Conservation (phyloP, 2,888 invertebrate species). For the Zaprionus lineosus region DNA sequence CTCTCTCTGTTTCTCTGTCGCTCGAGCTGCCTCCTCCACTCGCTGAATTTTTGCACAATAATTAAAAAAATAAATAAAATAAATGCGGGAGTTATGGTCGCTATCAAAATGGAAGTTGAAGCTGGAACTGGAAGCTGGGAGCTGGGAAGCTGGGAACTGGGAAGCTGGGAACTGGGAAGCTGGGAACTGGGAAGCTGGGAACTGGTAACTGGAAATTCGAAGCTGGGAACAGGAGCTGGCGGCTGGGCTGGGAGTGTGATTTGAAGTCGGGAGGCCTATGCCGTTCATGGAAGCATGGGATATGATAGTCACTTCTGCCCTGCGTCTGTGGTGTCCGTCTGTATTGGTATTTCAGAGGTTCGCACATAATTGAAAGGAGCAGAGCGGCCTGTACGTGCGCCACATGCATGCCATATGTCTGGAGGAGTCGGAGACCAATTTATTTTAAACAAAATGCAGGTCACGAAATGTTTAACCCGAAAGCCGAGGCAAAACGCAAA, state of each 20-base stretch:
- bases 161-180: no score
- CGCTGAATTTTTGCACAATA: slow-evolving; percentile 53
- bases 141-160: no score
- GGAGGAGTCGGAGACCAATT: slow-evolving; percentile 60
- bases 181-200: no score
- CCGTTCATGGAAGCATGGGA: slow-evolving; percentile 15
- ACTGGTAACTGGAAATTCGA: no score
- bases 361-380: slow-evolving; percentile 75
- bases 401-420: slow-evolving; percentile 75
- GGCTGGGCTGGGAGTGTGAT: slow-evolving; percentile 8
- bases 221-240: no score
- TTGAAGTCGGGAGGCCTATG: slow-evolving; percentile 4
- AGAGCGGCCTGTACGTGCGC: slow-evolving; percentile 76
- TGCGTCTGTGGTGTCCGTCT: neutral
- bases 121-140: no score
- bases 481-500: slow-evolving; percentile 30
- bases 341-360: slow-evolving; percentile 50
- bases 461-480: slow-evolving; percentile 75
- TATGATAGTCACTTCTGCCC: slow-evolving; percentile 9
- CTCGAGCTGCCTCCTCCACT: no score
- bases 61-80: slow-evolving; percentile 55
- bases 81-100: slow-evolving; percentile 9
- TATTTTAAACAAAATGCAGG: slow-evolving; percentile 77
- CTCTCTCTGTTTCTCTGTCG: neutral
- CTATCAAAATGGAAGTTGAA: slow-evolving; percentile 5